Conservation (phyloP, 92 coral and sea anemone genomes). For the Porites rus region DNA sequence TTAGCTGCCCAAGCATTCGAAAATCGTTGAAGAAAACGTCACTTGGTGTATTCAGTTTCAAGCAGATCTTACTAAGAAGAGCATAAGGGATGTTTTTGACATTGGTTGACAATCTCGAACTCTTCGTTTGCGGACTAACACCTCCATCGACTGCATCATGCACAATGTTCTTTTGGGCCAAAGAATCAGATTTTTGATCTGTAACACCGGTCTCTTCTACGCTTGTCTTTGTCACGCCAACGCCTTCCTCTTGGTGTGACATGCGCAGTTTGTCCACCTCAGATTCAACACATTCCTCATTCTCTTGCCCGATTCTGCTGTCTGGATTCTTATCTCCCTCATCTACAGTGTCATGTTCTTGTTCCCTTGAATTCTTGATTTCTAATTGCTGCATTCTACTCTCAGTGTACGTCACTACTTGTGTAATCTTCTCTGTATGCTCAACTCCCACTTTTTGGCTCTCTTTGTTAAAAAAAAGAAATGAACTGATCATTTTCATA, state of each 20-base stretch:
- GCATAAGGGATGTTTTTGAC: neutral
- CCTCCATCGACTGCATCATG: neutral
- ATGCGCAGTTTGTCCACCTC: neutral
- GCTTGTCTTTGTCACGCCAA: neutral
- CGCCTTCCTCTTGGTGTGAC: neutral
- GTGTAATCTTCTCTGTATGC: neutral
- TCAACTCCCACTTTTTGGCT: neutral
- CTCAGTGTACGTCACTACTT: neutral
- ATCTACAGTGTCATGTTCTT: neutral
- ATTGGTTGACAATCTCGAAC: neutral
- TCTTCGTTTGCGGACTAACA: neutral
- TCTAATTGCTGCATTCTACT: neutral
- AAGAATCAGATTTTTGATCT: too few species aligned
- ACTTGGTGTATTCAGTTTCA: neutral
- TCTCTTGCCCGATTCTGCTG: too few species aligned
- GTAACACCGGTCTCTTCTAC: neutral
- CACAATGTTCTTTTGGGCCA: neutral
- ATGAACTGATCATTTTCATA: too few species aligned
- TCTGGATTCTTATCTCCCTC: too few species aligned
- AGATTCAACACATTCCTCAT: neutral
- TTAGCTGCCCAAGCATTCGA: slow-evolving; percentile 49
- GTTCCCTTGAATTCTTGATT: neutral
- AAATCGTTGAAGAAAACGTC: slow-evolving; percentile 22
- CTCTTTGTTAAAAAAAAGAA: neutral
- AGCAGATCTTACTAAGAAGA: neutral